Percentiles rank a stretch among this genome's conserved stretches.
Conservation (phyloP, 2,113 vertebrate species). For the Amphilophus citrinellus region DNA sequence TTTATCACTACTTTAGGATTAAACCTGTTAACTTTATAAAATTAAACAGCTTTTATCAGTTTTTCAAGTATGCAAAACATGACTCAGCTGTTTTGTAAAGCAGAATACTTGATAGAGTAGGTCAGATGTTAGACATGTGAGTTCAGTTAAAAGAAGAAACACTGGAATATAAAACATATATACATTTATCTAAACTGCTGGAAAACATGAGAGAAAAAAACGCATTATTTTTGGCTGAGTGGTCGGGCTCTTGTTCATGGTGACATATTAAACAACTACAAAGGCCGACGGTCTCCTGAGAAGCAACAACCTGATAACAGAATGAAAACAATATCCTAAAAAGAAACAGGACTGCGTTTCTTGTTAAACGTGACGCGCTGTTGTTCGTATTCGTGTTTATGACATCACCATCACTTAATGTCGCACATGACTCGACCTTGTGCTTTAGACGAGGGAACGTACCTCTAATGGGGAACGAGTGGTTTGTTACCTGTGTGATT, state of each 20-base stretch:
- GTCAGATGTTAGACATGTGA: neutral
- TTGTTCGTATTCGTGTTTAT: neutral
- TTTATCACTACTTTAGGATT: neutral
- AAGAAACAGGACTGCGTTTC: neutral
- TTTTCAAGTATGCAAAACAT: neutral
- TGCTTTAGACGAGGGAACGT: neutral
- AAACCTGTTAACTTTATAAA: neutral
- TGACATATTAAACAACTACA: neutral
- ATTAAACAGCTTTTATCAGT: neutral
- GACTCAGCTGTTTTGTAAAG: neutral
- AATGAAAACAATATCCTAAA: neutral
- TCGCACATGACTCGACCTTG: neutral
- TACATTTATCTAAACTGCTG: constrained; percentile 42
- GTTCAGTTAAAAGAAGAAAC: constrained; percentile 18
- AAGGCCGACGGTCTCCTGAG: neutral
- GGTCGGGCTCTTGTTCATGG: constrained; percentile 8
- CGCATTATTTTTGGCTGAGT: neutral
- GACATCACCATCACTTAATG: neutral
- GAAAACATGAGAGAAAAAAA: neutral
- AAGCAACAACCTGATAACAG: neutral
- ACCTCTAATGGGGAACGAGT: neutral
- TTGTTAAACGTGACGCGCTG: neutral
- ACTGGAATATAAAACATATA: constrained; percentile 45
- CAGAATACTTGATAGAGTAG: neutral
- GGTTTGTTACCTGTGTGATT: neutral